Base-by-base conservation (phyloP, 1,140 invertebrate genomes). In the Calosoma granatense region DNA sequence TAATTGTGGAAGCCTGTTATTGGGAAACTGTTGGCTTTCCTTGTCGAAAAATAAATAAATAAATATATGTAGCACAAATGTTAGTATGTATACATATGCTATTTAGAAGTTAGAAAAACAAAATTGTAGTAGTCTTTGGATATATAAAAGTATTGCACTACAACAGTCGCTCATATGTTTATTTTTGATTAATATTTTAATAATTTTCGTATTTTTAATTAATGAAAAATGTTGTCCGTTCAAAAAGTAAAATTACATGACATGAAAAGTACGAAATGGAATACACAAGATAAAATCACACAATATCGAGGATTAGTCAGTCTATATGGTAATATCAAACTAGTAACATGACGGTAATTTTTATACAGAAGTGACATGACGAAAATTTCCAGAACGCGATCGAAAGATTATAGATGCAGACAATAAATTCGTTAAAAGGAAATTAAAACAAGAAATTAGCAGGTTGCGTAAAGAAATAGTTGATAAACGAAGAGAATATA, bases 251-350 rank as follows among this genome's bases (percentile, higher is more conserved):
- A 76, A 62, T 73, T 76, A 57, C 76, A 79, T 68, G 77, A 77
- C 15, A 78, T 80, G 74, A 76, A 77, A 61, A 76, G 81, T 59
- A 74, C 75, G 30, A 79, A 75, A 67, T 83, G 81, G 81, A 75
- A 76, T 1, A 79, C 76, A 1, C 76, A 73, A 60, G 80, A 85
- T 59, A 84, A 82, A 72, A 74, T 83, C 30, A 74, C 73, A 43
- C 80, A 82, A 63, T 84, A 82, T 61, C 75, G 81, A 20, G 78
- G 79, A 39, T 67, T 83, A 20, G 74, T 82, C 1, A 81, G 79
- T 64, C 71, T 83, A 53, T 76, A 82, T 57, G 78, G 82, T 83
- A 70, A 74, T n/a, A 22, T 15, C 11, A 12, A 20, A 53, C 3
- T 30, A 26, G 47, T 23, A 15, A 39, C 2, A 59, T 47, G 22